Conservation (phyloP, 2,797 vertebrate species). For the Pogoniulus pusillus region DNA sequence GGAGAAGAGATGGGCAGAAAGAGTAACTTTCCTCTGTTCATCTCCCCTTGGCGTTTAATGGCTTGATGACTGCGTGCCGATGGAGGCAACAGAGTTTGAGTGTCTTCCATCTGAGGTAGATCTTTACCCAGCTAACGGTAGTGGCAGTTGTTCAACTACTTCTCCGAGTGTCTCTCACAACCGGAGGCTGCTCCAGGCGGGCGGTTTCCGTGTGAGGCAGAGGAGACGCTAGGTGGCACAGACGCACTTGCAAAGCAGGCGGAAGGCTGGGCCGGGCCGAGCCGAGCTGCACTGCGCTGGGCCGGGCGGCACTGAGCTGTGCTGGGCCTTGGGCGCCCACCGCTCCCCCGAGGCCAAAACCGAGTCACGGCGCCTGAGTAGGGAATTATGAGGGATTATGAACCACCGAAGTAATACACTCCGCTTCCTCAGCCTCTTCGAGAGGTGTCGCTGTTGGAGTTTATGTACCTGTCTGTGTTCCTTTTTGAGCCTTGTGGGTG, state of each 20-base stretch:
- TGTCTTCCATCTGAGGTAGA: accelerated
- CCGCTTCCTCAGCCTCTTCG: accelerated
- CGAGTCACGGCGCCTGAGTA: accelerated
- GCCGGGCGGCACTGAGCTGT: no score
- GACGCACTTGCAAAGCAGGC: neutral
- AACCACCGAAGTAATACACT: neutral
- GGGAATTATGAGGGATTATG: no score
- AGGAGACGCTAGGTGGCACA: slow-evolving; percentile 25
- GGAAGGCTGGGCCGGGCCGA: accelerated
- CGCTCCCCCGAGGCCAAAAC: neutral
- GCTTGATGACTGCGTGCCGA: accelerated
- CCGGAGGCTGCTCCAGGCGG: accelerated
- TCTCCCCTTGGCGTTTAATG: neutral
- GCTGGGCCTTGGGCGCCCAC: no score
- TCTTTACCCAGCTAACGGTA: neutral
- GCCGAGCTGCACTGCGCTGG: neutral
- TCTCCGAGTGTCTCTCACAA: neutral
- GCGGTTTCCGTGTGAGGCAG: neutral
- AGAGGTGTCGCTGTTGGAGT: neutral
- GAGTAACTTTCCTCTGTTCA: neutral
- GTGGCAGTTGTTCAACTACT: neutral
- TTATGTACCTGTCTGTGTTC: neutral
- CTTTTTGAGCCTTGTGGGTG: accelerated
- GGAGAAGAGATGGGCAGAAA: neutral
- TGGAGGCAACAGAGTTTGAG: neutral